Base-by-base conservation (phyloP, 2,797 vertebrate genomes). In the Galago senegalensis region DNA sequence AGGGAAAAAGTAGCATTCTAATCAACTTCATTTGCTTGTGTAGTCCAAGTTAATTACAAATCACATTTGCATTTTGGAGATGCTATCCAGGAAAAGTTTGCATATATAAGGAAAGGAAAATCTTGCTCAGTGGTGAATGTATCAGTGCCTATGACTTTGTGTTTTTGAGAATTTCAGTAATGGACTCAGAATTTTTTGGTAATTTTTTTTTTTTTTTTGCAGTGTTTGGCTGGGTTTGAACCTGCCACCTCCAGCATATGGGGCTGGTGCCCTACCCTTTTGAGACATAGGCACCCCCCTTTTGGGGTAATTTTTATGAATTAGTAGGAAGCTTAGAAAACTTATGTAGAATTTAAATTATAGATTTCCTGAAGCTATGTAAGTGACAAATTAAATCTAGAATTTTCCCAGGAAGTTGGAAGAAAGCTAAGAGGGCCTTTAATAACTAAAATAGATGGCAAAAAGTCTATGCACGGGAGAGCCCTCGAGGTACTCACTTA, bases 61-160 rank as follows among this genome's bases (percentile, higher is more conserved):
- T 82, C 75, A 40, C 79, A 34, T 77, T 94, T 93, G 92, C 60
- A 92, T 87, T 87, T 80, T 76, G 21, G 94, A 95, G 72, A 94
- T 80, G 16, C 29, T 91, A 46, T 34, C 8, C 56, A 72, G n/a
- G 60, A 31, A 92, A 89, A 84, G 27, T 91, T 92, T 75, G 73
- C 25, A 49, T 84, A 77, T 7, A n/a, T 88, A 61, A 89, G 65
- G 70, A 75, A 93, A 93, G 65, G 70, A 75, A 93, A 93, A 73
- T 87, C 60, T 77, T 93, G 46, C 20, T 86, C 37, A 72, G 29
- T 69, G n/a, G 27, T 82, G 37, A 79, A 25, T 58, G 9, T 76
- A 37, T 77, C 56, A 77, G 5, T 91, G 70, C 61, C 21, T 83
- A 46, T 67, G 17, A 49, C 87, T 95, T 46, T 27, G 21, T 79